Evolutionary conservation across 2,888 invertebrate species (phyloP), one percentile per base, ranked within the genome.

Genomic region (Tinea semifulvella): DNA sequence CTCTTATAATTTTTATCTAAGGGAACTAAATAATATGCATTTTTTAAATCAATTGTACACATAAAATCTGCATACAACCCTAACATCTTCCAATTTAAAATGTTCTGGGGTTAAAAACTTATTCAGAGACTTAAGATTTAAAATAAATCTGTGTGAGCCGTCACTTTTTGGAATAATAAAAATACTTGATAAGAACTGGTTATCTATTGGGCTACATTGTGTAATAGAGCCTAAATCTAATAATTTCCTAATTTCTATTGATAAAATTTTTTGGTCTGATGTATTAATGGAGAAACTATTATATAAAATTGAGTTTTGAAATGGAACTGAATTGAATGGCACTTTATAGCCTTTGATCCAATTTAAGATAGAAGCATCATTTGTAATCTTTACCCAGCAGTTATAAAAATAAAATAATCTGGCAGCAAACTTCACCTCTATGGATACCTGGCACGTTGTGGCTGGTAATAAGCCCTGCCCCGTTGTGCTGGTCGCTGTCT

Each of bases 61-160:
- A 47, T 40, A 25, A n/a, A 50, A 17, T 39, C 46, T 47, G 25
- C 44, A 43, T 1, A 43, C 43, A 17, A 47, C 46, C 7, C 50
- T 22, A 10, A 44, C 14, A 19, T 50, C 50, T 43, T 50, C 49
- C 20, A 49, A 20, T 26, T 49, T 50, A 43, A 51, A 51, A 18
- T 49, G 49, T 17, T 46, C 28, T 14, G 47, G 42, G 13, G 19
- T 11, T 10, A 48, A 27, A 14, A 31, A 46, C 3, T 43, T 27
- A 43, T 47, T 44, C 11, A 47, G 18, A 1, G 17, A 14, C 38
- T 46, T 48, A 10, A 49, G 14, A 10, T 48, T 50, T 20, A 50
- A 25, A 43, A 49, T 51, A 42, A 52, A 50, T 22, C 48, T 44
- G 11, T 22, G 35, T 8, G 26, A 4, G 2, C 48, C 49, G 42